These are phyloP conservation scores for Dysidea cf. avara DNA, from an alignment of 37 sponge, comb jelly and placozoan genomes.

Conservation along the genomic window DNA sequence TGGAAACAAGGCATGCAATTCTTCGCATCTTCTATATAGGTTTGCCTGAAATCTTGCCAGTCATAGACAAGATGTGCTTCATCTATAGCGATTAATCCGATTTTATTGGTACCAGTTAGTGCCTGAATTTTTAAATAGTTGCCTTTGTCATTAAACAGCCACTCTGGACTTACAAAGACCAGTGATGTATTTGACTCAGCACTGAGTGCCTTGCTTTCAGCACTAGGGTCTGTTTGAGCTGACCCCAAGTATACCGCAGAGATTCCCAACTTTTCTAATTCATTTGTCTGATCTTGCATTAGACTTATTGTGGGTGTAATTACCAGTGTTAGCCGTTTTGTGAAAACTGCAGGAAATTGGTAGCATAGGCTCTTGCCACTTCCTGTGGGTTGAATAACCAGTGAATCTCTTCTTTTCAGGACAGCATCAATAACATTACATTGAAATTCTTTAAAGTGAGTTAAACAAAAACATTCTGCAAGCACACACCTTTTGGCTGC, in stretches of 20 bases:
- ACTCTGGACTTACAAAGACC: neutral
- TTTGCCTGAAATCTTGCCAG: no score
- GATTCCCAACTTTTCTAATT: neutral
- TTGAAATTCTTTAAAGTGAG: neutral
- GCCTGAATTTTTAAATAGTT: no score
- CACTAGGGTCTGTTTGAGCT: neutral
- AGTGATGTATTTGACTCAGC: neutral
- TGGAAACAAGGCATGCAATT: neutral
- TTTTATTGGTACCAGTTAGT: neutral
- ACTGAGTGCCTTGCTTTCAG: no score
- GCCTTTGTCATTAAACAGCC: no score
- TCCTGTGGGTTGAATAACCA: constrained; percentile 15
- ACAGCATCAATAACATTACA: neutral
- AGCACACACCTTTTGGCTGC: neutral
- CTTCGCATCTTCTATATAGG: neutral
- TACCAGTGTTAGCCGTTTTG: constrained; percentile 1
- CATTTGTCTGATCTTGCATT: constrained; percentile 35
- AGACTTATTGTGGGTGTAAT: constrained; percentile 25
- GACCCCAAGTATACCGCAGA: neutral
- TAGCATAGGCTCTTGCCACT: constrained; percentile 33
- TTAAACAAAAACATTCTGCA: neutral
- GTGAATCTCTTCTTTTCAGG: neutral
- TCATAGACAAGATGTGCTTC: no score
- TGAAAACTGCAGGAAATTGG: constrained; percentile 13
- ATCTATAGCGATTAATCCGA: neutral